Evolutionary conservation across 2,797 vertebrate species (phyloP).

Genomic region (Phaenicophaeus curvirostris): DNA sequence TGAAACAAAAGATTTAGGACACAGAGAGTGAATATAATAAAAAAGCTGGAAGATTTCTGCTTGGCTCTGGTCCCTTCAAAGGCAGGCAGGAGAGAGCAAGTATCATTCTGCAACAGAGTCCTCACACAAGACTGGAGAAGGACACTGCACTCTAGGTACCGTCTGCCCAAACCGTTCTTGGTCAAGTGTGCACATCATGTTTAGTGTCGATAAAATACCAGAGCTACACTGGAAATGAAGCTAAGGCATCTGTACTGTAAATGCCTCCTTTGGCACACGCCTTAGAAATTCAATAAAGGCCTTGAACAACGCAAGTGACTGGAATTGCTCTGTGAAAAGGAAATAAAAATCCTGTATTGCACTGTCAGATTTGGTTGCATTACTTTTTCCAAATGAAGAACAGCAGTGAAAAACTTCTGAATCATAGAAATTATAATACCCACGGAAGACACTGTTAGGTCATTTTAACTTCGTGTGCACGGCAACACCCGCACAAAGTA

Average conservation of each 20-base stretch:
- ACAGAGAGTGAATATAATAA: not conserved
- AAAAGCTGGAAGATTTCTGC: not conserved
- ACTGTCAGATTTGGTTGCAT: not conserved
- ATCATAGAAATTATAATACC: not conserved
- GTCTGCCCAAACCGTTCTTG: not conserved
- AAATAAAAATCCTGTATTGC: not conserved
- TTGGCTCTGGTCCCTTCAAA: not conserved
- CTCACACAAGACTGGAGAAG: rapidly evolving
- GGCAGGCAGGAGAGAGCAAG: not conserved
- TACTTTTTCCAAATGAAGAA: not conserved
- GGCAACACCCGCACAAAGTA: not conserved
- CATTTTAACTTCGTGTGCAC: not conserved
- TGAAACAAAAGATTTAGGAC: not conserved
- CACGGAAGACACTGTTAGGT: not conserved
- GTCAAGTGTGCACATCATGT: not conserved
- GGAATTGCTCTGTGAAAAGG: not conserved
- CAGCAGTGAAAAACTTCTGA: not conserved
- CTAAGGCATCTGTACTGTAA: not conserved
- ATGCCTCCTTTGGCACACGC: not conserved
- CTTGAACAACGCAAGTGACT: not conserved
- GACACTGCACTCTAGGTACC: not conserved
- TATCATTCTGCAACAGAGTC: not conserved
- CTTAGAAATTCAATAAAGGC: not conserved
- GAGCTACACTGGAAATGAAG: not conserved
- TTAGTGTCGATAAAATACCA: not conserved